Conservation (phyloP, 2,113 vertebrate species). For the Andinoacara biseriatus region DNA sequence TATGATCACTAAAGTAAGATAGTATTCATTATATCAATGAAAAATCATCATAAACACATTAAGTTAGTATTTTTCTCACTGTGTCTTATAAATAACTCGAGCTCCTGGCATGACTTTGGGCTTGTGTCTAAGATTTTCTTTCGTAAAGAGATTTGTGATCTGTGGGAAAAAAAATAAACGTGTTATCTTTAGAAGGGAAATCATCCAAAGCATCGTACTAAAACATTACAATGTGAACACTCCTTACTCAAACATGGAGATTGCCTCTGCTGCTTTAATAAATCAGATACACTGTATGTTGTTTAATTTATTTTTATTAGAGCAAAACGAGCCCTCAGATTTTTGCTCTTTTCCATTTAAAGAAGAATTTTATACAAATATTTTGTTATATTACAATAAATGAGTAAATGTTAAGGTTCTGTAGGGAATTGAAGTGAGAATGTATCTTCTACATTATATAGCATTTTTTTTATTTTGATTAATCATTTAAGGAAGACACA, state of each 20-base stretch:
- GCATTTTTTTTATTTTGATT: slow-evolving; percentile 27
- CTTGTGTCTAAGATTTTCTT: neutral
- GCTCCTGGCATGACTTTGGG: neutral
- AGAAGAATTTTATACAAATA: neutral
- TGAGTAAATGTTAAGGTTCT: slow-evolving; percentile 8
- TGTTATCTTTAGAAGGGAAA: neutral
- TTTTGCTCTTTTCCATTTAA: neutral
- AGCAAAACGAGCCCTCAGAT: neutral
- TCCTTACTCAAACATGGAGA: neutral
- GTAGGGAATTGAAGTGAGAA: slow-evolving; percentile 21
- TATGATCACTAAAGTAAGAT: neutral
- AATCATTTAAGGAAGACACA: slow-evolving; percentile 47
- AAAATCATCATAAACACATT: neutral
- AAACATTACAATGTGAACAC: neutral
- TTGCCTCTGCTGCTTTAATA: neutral
- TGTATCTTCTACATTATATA: slow-evolving; percentile 7
- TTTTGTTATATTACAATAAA: slow-evolving; percentile 2
- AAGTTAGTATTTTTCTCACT: neutral
- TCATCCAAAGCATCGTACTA: neutral
- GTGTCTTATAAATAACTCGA: neutral
- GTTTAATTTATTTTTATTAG: neutral
- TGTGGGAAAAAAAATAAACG: neutral
- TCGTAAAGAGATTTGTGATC: neutral
- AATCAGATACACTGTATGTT: neutral
- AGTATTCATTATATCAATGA: neutral